A percentile compares a stretch with the other conserved stretches of the same genome.
These are phyloP conservation scores for Tangara arthus DNA, from an alignment of 2,797 vertebrate species.

Conservation along the genomic window DNA sequence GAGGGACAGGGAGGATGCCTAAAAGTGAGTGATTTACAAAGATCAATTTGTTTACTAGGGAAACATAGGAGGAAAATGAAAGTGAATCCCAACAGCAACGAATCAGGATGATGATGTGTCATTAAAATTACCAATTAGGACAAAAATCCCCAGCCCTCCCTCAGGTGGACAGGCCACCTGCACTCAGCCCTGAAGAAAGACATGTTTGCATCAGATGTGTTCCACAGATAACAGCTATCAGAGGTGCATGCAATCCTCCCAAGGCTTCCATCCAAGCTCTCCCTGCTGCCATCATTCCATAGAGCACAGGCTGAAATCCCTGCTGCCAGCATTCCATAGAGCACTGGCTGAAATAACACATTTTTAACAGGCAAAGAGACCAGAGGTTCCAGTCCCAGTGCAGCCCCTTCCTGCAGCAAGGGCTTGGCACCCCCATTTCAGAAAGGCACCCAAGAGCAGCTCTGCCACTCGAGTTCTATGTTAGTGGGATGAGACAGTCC, in stretches of 20 bases:
- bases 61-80: not conserved
- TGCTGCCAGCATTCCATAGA: rapidly evolving
- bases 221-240: rapidly evolving
- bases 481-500: rapidly evolving
- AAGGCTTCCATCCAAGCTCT: not conserved
- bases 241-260: not conserved
- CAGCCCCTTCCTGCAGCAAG: not conserved
- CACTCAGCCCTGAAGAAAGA: not conserved
- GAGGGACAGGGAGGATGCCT: not conserved
- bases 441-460: not conserved
- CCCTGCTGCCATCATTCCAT: rapidly evolving
- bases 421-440: not conserved
- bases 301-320: not conserved
- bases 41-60: not conserved
- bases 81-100: not conserved
- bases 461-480: no score
- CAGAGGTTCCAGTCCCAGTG: not conserved
- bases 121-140: not conserved
- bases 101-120: not conserved
- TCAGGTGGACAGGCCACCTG: not conserved
- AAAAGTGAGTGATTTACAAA: not conserved
- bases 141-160: not conserved
- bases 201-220: not conserved
- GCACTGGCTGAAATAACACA: rapidly evolving
- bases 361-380: not conserved